A percentile compares a stretch with the other conserved stretches of the same genome.
Conservation (phyloP, 2,113 vertebrate genomes). For the Noctilio leporinus region DNA sequence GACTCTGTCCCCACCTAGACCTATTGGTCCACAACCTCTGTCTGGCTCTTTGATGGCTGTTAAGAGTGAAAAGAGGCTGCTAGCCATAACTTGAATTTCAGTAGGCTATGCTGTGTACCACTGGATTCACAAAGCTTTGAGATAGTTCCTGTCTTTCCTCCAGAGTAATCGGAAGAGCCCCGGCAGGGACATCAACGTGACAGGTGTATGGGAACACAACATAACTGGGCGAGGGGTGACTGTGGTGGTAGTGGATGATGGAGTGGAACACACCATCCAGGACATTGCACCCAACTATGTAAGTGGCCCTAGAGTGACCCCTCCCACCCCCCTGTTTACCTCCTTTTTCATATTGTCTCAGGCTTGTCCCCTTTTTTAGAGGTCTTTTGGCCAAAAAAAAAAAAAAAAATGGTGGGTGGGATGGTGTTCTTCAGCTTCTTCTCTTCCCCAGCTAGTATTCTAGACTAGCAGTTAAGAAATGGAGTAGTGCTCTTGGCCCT, state of each 20-base stretch:
- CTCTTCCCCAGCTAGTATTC: background rate
- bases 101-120: background rate
- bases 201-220: conserved; percentile 94
- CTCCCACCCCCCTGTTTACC: background rate
- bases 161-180: conserved; percentile 88
- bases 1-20: background rate
- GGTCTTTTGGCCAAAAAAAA: background rate
- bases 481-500: too few species aligned
- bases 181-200: conserved; percentile 97
- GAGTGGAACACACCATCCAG: conserved; percentile 90
- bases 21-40: background rate
- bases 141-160: background rate
- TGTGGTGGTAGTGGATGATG: conserved; percentile 96
- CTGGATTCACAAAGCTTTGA: background rate
- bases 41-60: background rate
- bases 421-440: background rate
- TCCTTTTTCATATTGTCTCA: background rate
- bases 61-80: background rate
- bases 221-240: conserved; percentile 93
- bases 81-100: background rate
- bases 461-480: background rate
- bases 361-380: background rate
- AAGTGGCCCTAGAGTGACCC: conserved; percentile 60
- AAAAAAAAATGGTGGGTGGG: background rate
- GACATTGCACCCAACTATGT: conserved; percentile 97